Conservation (phyloP, 2,888 invertebrate species). For the Drosophila gaucha region DNA sequence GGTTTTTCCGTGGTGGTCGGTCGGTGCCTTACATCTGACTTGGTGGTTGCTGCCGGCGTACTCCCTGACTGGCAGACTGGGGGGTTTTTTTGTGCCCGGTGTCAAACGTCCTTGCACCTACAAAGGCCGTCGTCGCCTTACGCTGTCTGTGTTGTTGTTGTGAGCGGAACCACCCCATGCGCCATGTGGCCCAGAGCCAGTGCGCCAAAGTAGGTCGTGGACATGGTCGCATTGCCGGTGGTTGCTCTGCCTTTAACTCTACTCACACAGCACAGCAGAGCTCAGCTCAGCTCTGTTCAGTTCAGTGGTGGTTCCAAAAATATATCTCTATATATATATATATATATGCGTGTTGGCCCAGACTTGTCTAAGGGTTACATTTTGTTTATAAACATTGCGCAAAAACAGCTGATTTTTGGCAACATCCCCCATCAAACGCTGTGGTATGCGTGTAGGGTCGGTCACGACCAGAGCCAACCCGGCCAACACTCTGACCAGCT, state of each 20-base stretch:
- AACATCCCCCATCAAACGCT: conserved; percentile 60
- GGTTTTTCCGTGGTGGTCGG: conserved; percentile 36
- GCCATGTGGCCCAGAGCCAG: conserved; percentile 73
- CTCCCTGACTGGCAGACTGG: conserved; percentile 24
- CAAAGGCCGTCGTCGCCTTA: conserved; percentile 54
- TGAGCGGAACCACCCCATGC: conserved; percentile 81
- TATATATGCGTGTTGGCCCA: conserved; percentile 34
- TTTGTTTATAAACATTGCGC: conserved; percentile 79
- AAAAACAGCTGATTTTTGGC: conserved; percentile 76
- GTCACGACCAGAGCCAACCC: conserved; percentile 38
- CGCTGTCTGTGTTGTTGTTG: conserved; percentile 47
- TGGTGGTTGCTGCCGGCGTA: conserved; percentile 47
- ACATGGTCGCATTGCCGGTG: conserved; percentile 62
- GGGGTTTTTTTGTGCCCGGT: conserved; percentile 59
- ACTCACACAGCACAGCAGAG: conserved; percentile 14
- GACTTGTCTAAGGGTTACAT: conserved; percentile 77
- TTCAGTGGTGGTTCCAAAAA: conserved; percentile 77
- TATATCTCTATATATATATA: conserved; percentile 15
- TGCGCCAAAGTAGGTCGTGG: conserved; percentile 79
- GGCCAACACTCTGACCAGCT: conserved; percentile 14
- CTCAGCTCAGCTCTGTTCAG: conserved; percentile 15
- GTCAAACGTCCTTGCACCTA: conserved; percentile 76
- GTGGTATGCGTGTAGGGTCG: conserved; percentile 45
- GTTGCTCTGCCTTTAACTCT: conserved; percentile 36
- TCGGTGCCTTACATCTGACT: conserved; percentile 41